These are phyloP conservation scores for Drosophila fungiperda DNA, from an alignment of 2,888 invertebrate genomes.

Conservation along the genomic window DNA sequence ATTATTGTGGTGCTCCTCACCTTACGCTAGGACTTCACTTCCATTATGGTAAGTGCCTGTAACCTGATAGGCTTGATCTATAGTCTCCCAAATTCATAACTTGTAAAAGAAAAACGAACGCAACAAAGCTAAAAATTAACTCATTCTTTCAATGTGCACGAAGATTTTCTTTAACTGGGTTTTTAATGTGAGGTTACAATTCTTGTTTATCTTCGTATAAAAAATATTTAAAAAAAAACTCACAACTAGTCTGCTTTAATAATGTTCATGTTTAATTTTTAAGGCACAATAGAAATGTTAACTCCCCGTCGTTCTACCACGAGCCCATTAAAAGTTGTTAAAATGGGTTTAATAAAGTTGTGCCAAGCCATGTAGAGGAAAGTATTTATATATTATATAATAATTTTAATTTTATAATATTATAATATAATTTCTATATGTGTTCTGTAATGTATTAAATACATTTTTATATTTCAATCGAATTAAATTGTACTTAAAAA, in stretches of 20 bases:
- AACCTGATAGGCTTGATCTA: no score
- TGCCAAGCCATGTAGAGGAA: not conserved
- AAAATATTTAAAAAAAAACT: not conserved
- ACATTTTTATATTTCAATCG: not conserved
- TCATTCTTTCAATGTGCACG: no score
- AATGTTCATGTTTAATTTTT: not conserved
- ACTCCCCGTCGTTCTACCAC: not conserved
- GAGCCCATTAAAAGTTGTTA: not conserved
- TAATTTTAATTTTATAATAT: no score
- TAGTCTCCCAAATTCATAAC: no score
- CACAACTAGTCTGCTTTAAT: not conserved
- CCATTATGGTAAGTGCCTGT: no score
- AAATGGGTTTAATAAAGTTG: not conserved
- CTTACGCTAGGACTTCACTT: not conserved
- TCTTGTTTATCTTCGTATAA: not conserved
- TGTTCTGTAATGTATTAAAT: not conserved
- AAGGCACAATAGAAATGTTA: not conserved
- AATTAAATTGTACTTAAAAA: not conserved
- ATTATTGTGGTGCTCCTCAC: not conserved
- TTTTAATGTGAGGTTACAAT: not conserved
- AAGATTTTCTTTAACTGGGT: not conserved
- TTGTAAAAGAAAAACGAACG: no score
- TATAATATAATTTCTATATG: no score
- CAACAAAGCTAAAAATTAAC: no score
- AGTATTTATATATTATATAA: not conserved